phyloP scores from a whole-genome alignment of 2,797 vertebrate genomes.

The Myotis planiceps region DNA sequence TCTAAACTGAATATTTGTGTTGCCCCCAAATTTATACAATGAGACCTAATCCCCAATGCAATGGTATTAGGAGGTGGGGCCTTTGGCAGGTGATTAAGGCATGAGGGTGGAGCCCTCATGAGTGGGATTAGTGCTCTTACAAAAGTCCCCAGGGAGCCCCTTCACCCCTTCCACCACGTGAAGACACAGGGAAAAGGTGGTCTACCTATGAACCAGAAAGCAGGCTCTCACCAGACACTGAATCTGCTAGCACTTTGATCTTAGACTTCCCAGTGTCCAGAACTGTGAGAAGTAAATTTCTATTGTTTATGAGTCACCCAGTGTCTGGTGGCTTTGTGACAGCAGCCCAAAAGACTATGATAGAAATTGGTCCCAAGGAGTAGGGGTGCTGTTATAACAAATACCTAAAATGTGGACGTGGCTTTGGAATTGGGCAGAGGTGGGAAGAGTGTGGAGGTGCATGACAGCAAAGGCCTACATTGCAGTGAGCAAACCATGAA shows the following conservation, averaged over 20 bases:
- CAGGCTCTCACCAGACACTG: not conserved
- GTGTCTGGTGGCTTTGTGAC: not conserved
- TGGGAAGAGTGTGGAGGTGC: not conserved
- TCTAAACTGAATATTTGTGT: not conserved
- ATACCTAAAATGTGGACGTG: not conserved
- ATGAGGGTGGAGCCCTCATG: not conserved
- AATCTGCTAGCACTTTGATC: not conserved
- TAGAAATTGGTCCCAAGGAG: not conserved
- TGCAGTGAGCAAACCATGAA: not conserved
- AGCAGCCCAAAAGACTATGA: not conserved
- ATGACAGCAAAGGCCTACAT: not conserved
- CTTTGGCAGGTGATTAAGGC: not conserved
- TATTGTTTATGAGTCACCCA: not conserved
- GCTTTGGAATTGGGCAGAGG: not conserved
- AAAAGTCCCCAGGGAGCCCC: not conserved
- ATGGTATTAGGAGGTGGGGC: not conserved
- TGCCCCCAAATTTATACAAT: not conserved
- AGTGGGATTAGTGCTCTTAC: not conserved
- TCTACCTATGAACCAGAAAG: too few species aligned
- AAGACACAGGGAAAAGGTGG: not conserved
- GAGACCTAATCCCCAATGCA: not conserved
- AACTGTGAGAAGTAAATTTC: not conserved
- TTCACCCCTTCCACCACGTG: fast-evolving
- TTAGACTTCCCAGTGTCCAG: not conserved
- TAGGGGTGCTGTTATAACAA: not conserved